Base-by-base conservation (phyloP, 1,140 invertebrate genomes). In the Papilio glaucus region DNA sequence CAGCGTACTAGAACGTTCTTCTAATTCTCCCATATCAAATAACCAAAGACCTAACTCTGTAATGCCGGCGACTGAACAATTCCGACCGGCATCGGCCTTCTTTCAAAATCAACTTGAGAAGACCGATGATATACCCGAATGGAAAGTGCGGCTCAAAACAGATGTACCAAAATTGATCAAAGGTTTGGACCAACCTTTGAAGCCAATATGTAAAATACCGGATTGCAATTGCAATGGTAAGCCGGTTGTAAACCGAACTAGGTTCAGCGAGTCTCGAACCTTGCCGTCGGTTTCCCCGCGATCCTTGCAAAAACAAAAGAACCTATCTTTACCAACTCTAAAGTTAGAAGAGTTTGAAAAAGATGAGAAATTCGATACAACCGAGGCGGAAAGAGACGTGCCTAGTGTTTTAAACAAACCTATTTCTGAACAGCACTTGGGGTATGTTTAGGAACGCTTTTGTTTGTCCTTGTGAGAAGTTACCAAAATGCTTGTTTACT, bases 371-470 rank as follows among this genome's bases (percentile, higher is more conserved):
- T 77, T 77, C 38, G 83, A 87, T 39, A 84, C 83, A 70, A 72
- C 78, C 6, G 83, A 87, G 33, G 86, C 89, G 1, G 90, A 92
- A 77, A 87, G 83, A 77, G 90, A 90, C 63, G 37, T 78, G 5
- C 73, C 72, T 60, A 71, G 79, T 62, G 74, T 81, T 42, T 61
- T 89, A 13, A 85, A 72, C 73, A 93, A 93, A 81, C 91, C 91
- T 7, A 85, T 95, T 88, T 94, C 94, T 78, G 95, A 96, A 93
- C 94, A 95, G 88, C 95, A 95, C 91, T 95, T 96, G 93, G 95
- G 95, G 81, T 96, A 95, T 91, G 94, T 96, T 74, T 95, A 93
- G 92, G 53, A 76, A 73, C 49, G 63, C 49, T 71, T 61, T 13
- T 13, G 13, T 41, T 72, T 57, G 68, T 73, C 45, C 39, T 63